Evolutionary conservation across 2,113 vertebrate genomes (phyloP), one percentile per base, ranked within the genome.

Genomic region (Bettongia penicillata): DNA sequence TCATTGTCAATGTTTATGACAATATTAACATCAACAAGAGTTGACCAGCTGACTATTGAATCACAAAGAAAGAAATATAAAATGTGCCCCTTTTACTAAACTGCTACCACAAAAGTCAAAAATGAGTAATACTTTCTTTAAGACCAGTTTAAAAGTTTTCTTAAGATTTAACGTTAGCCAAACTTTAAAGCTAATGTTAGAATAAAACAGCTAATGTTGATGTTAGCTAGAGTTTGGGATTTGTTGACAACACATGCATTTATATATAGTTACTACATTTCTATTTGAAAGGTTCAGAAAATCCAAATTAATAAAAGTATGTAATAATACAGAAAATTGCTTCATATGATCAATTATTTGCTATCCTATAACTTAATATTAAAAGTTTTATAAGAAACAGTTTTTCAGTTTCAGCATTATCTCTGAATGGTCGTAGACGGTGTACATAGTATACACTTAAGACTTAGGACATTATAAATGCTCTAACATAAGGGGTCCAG

Each of bases 211-310:
- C 37, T 48, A 89, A 95, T 52, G 22, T 26, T 61, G 48, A 61
- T 25, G 48, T 31, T 31, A 48, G 37, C 19, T 95, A 43, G 53
- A 94, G 43, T 68, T 23, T 95, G 57, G 23, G 12, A 4, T 57
- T 91, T 28, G 16, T 14, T 48, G 9, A 50, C 49, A 53, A 94
- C 24, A 91, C 57, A n/a, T 43, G 1, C 68, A 93, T 89, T 93
- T 68, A 94, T 57, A 77, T 61, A 92, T 8, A 31, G 89, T n/a
- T 84, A n/a, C 51, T 92, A 89, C 48, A 55, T 90, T 53, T 52
- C 91, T 90, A 93, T 3, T 95, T 77, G 91, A 96, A 93, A 93
- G 31, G 50, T 51, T 94, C 92, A 91, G 91, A 96, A 22, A 96
- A 95, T 37, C 19, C 55, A 91, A 84, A 92, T 91, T 49, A 90